Evolutionary conservation across 2,888 invertebrate genomes (phyloP).

Genomic region (Platycnemis pennipes): DNA sequence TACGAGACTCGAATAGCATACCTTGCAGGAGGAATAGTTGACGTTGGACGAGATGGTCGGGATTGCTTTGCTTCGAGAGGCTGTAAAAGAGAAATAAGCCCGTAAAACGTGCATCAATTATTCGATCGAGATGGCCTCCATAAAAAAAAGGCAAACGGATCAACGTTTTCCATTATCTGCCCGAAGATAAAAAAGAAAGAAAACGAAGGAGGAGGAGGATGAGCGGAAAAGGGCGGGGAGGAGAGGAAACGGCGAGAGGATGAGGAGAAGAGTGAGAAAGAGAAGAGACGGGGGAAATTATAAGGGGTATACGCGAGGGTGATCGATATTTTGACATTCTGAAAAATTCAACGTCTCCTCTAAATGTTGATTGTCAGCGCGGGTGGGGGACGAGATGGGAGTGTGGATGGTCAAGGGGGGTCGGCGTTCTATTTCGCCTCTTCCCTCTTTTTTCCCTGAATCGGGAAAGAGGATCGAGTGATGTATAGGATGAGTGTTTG

Average conservation of each 20-base stretch:
- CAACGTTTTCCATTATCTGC: conserved; percentile 27
- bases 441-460: not conserved
- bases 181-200: not conserved
- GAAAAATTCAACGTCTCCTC: conserved; percentile 9
- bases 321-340: not conserved
- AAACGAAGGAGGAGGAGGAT: not conserved
- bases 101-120: conserved; percentile 15
- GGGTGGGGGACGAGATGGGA: not conserved
- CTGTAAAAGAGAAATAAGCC: conserved; percentile 7
- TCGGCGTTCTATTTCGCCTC: not conserved
- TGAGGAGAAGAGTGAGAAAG: too few relatives aligned
- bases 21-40: not conserved
- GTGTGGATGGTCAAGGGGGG: not conserved
- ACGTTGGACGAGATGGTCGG: not conserved
- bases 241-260: not conserved
- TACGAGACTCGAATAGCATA: not conserved
- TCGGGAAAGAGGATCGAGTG: not conserved
- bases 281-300: too few relatives aligned
- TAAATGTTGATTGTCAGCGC: not conserved
- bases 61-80: not conserved
- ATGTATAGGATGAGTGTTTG: not conserved
- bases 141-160: conserved; percentile 13
- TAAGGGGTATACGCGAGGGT: not conserved
- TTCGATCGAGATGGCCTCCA: conserved; percentile 20
- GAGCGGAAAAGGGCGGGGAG: not conserved